These are phyloP conservation scores for Pseudococcus longispinus DNA, from an alignment of 2,888 invertebrate species.

Conservation along the genomic window DNA sequence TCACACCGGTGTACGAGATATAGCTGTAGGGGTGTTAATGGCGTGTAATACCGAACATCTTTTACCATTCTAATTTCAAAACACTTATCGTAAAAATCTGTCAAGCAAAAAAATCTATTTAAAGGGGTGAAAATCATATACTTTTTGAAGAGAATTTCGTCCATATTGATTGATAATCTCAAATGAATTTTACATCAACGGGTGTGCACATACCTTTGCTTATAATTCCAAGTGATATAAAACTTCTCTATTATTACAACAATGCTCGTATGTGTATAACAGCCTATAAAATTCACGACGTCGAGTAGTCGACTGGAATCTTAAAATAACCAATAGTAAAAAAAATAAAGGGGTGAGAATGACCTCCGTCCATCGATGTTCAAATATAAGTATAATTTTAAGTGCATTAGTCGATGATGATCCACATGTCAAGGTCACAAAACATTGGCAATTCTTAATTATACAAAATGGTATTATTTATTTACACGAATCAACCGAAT, in stretches of 20 bases:
- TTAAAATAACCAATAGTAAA: not conserved
- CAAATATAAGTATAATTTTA: not conserved
- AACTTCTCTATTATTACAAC: not conserved
- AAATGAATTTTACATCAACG: not conserved
- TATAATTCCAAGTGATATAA: not conserved
- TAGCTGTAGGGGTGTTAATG: constrained; percentile 20
- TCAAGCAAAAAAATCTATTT: not conserved
- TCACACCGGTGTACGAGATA: not conserved
- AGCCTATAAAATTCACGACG: not conserved
- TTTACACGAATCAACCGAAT: not conserved
- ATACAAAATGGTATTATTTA: not conserved
- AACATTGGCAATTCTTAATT: not conserved
- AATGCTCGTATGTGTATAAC: not conserved
- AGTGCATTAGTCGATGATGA: not conserved
- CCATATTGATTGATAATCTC: constrained; percentile 6
- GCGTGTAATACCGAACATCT: not conserved
- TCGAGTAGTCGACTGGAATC: constrained; percentile 16
- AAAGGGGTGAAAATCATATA: constrained; percentile 27
- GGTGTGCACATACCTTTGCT: not conserved
- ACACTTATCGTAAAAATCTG: constrained; percentile 23
- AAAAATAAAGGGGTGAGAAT: not conserved
- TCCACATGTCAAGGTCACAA: constrained; percentile 20
- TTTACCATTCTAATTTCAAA: constrained; percentile 29
- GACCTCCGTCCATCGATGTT: not conserved
- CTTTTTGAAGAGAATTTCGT: not conserved